Conservation (phyloP, 2,113 vertebrate species). For the Motacilla alba region DNA sequence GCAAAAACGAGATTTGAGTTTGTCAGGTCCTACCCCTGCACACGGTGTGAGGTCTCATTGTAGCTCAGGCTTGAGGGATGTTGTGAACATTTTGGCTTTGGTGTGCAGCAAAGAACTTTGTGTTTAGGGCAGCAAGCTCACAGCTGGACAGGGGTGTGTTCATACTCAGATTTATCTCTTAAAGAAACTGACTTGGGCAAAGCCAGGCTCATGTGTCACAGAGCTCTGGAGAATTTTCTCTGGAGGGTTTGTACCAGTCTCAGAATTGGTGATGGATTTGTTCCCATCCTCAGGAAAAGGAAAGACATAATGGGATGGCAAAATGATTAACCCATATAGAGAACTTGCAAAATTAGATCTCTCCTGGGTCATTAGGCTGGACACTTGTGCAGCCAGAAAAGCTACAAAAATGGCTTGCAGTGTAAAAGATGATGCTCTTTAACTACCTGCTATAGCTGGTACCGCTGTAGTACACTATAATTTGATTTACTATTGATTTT, state of each 20-base stretch:
- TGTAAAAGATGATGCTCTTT: neutral
- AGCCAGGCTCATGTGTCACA: neutral
- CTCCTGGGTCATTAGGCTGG: neutral
- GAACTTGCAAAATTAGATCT: neutral
- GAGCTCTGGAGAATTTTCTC: neutral
- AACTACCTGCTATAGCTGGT: neutral
- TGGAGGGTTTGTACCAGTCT: neutral
- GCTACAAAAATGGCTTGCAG: neutral
- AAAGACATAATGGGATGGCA: neutral
- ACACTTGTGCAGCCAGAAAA: neutral
- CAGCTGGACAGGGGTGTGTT: neutral
- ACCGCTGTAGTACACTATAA: neutral
- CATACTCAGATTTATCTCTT: neutral
- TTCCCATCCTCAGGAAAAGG: neutral
- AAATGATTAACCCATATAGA: neutral
- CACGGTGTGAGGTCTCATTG: rapidly evolving
- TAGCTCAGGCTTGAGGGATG: too few relatives aligned
- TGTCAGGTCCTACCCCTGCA: neutral
- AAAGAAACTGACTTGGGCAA: neutral
- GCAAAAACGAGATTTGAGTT: neutral
- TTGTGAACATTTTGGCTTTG: neutral
- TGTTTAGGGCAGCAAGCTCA: neutral
- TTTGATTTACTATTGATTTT: neutral
- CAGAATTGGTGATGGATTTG: neutral
- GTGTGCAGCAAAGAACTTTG: neutral